Percentiles rank a stretch among this genome's conserved stretches.
These are phyloP conservation scores for Isurus oxyrinchus DNA, from an alignment of 2,113 vertebrate genomes.

Conservation along the genomic window DNA sequence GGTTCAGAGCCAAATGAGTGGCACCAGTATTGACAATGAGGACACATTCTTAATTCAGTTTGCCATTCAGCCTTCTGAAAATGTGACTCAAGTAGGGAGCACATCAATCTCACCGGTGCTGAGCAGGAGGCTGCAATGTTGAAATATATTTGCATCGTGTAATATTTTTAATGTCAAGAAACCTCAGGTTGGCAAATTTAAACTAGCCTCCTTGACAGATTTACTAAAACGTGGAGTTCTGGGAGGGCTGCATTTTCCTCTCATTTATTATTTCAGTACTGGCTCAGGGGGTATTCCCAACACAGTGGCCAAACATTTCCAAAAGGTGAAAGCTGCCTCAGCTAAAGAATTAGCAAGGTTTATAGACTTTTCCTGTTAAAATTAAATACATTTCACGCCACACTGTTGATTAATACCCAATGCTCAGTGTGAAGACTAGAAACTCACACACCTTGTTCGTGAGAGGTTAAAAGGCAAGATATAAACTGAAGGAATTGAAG, in stretches of 20 bases:
- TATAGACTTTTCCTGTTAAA: neutral
- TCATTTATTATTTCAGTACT: slow-evolving; percentile 22
- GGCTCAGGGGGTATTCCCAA: neutral
- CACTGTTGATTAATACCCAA: neutral
- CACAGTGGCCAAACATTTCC: neutral
- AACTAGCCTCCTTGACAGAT: slow-evolving; percentile 23
- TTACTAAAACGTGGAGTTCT: neutral
- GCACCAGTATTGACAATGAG: neutral
- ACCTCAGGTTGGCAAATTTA: neutral
- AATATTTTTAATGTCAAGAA: neutral
- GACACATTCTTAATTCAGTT: slow-evolving; percentile 1
- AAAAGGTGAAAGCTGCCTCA: neutral
- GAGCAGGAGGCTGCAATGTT: neutral
- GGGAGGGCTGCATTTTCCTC: neutral
- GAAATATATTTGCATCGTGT: neutral
- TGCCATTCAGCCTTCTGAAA: neutral
- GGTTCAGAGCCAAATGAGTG: neutral
- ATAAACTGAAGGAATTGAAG: neutral
- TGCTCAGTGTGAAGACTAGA: neutral
- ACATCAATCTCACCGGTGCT: slow-evolving; percentile 16
- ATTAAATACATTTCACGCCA: neutral
- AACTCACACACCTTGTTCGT: neutral
- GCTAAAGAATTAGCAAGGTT: neutral
- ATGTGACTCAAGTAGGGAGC: neutral
- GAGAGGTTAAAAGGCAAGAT: neutral